Evolutionary conservation across 53 echinoderm and acorn worm genomes (phyloP).

Genomic region (Paracentrotus lividus): DNA sequence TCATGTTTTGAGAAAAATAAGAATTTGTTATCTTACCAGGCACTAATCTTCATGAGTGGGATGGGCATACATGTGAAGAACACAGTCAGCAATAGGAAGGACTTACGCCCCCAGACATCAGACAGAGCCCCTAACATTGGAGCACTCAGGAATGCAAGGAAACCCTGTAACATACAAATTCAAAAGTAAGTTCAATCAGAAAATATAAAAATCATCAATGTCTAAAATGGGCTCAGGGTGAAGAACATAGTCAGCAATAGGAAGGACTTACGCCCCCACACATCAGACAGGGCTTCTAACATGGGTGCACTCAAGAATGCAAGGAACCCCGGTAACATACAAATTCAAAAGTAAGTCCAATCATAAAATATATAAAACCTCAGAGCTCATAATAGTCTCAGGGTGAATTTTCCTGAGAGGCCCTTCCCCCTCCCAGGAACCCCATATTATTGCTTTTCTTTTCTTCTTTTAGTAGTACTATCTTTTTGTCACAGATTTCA

Average conservation of each 20-base stretch:
- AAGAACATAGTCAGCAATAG: slow-evolving; percentile 97
- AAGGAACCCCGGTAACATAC: no score
- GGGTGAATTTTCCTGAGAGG: no score
- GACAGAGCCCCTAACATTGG: slow-evolving; percentile 95
- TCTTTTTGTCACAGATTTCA: no score
- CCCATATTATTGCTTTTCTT: no score
- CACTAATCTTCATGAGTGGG: slow-evolving; percentile 95
- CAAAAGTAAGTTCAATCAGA: not conserved
- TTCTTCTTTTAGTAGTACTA: no score
- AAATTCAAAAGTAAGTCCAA: not conserved
- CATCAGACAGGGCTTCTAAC: not conserved
- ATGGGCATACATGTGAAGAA: slow-evolving; percentile 99
- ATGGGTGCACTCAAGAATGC: no score
- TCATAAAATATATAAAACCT: no score
- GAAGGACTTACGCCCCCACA: slow-evolving; percentile 1
- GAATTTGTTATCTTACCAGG: slow-evolving; percentile 89
- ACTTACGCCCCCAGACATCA: slow-evolving; percentile 99
- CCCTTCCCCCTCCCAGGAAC: no score
- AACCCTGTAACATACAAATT: slow-evolving; percentile 73
- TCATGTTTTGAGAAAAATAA: no score
- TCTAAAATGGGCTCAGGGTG: slow-evolving; percentile 90
- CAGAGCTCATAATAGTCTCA: no score
- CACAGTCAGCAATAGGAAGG: slow-evolving; percentile 95
- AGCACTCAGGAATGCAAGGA: slow-evolving; percentile 94
- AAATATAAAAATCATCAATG: not conserved